phyloP scores from a whole-genome alignment of 2,113 vertebrate species.

The Brachionichthys hirsutus region DNA sequence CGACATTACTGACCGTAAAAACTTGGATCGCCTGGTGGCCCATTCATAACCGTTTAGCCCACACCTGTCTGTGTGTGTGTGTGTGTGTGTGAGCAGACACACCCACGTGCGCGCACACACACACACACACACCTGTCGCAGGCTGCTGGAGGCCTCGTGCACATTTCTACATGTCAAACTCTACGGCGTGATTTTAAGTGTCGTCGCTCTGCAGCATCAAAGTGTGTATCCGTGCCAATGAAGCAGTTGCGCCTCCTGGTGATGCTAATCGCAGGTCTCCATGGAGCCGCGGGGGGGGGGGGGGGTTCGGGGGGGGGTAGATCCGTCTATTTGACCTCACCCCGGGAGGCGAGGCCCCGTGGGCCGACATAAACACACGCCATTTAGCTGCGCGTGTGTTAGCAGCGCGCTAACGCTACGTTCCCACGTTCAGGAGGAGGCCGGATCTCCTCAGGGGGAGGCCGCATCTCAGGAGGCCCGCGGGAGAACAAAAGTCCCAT shows the following conservation, averaged over 20 bases:
- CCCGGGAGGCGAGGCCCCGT: slow-evolving; percentile 41
- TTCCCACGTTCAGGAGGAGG: slow-evolving; percentile 40
- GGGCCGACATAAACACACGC: slow-evolving; percentile 60
- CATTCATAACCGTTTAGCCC: slow-evolving; percentile 50
- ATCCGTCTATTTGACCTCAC: slow-evolving; percentile 64
- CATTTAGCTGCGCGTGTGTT: slow-evolving; percentile 3
- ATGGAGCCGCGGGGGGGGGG: slow-evolving; percentile 42
- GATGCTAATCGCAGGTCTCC: slow-evolving; percentile 73
- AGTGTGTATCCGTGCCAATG: too few relatives aligned
- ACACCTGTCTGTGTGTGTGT: slow-evolving; percentile 41
- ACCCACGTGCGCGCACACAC: too few relatives aligned
- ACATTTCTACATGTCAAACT: too few relatives aligned
- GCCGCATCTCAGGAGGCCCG: slow-evolving; percentile 7
- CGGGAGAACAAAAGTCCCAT: neutral
- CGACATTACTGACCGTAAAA: slow-evolving; percentile 52
- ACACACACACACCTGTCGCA: too few relatives aligned
- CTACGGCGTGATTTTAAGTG: too few relatives aligned
- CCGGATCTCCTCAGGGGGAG: slow-evolving; percentile 13
- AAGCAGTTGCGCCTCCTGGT: slow-evolving; percentile 45
- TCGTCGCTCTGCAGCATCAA: too few relatives aligned
- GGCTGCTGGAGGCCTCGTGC: too few relatives aligned
- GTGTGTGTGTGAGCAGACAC: neutral
- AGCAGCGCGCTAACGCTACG: too few relatives aligned
- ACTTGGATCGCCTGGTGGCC: slow-evolving; percentile 28
- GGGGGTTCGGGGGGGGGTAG: neutral